phyloP scores from a whole-genome alignment of 1,140 invertebrate genomes.

The Drosophila saltans region DNA sequence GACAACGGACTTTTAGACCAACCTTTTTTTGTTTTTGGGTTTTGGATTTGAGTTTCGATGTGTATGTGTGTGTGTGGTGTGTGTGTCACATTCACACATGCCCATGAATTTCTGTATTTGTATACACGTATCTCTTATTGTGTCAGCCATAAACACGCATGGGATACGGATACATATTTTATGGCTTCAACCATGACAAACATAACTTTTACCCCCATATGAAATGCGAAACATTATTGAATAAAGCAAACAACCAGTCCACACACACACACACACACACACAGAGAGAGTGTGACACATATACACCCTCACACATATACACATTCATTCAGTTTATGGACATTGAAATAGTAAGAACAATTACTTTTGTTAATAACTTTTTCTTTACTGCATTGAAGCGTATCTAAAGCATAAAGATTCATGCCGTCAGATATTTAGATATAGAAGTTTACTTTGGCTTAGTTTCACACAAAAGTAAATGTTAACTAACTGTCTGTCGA shows the following conservation, averaged over 20 bases:
- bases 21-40: not conserved
- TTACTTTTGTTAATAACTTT: constrained; percentile 9
- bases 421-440: not conserved
- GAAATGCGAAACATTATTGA: constrained; percentile 31
- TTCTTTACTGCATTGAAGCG: not conserved
- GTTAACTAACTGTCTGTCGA: not conserved
- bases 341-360: constrained; percentile 1
- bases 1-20: constrained; percentile 30
- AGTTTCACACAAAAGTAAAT: not conserved
- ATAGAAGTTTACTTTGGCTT: not conserved
- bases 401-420: not conserved
- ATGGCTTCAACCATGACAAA: constrained; percentile 41
- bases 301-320: constrained; percentile 11
- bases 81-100: constrained; percentile 34
- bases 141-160: constrained; percentile 60
- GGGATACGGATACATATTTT: constrained; percentile 70
- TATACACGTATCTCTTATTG: constrained; percentile 41
- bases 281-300: not conserved
- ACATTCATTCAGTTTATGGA: not conserved
- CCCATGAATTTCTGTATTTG: constrained; percentile 27
- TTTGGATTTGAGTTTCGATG: not conserved
- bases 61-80: constrained; percentile 12
- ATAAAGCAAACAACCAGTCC: constrained; percentile 13
- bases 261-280: constrained; percentile 35
- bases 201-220: constrained; percentile 7